A percentile compares a stretch with the other conserved stretches of the same genome.
Conservation (phyloP, 2,888 invertebrate species). For the Drosophila pseudotakahashii region DNA sequence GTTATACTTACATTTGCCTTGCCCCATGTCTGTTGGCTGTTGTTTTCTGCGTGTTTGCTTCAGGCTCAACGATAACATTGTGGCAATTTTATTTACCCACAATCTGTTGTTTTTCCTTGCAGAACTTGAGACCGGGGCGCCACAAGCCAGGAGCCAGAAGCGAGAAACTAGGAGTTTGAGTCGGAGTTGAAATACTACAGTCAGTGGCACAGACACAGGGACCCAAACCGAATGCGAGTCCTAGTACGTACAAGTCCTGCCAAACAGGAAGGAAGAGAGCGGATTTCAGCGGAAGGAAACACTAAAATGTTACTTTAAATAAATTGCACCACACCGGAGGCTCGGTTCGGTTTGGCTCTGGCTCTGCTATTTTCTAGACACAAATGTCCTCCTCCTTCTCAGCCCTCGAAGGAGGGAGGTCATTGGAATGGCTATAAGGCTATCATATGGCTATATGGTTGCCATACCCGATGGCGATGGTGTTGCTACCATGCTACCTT, state of each 20-base stretch:
- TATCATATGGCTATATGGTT: background rate
- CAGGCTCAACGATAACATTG: constrained; percentile 73
- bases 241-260: constrained; percentile 24
- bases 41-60: constrained; percentile 65
- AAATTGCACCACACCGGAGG: constrained; percentile 69
- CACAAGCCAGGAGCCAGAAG: constrained; percentile 1
- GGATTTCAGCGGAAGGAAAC: constrained; percentile 82
- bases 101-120: constrained; percentile 66
- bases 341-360: constrained; percentile 19
- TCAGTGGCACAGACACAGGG: constrained; percentile 25
- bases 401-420: constrained; percentile 40
- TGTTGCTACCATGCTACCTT: constrained; percentile 15
- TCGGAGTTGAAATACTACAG: constrained; percentile 1
- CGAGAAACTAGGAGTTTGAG: background rate
- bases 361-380: constrained; percentile 50
- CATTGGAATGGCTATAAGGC: constrained; percentile 36
- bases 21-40: constrained; percentile 26
- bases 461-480: constrained; percentile 28
- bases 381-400: background rate
- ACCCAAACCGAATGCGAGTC: constrained; percentile 14
- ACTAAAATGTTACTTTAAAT: constrained; percentile 82
- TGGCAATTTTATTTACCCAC: constrained; percentile 74
- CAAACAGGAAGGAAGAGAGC: constrained; percentile 82
- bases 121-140: background rate
- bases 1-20: constrained; percentile 18